Evolutionary conservation across 35 echinoderm and acorn worm genomes (phyloP).

Genomic region (Heliocidaris erythrogramma): DNA sequence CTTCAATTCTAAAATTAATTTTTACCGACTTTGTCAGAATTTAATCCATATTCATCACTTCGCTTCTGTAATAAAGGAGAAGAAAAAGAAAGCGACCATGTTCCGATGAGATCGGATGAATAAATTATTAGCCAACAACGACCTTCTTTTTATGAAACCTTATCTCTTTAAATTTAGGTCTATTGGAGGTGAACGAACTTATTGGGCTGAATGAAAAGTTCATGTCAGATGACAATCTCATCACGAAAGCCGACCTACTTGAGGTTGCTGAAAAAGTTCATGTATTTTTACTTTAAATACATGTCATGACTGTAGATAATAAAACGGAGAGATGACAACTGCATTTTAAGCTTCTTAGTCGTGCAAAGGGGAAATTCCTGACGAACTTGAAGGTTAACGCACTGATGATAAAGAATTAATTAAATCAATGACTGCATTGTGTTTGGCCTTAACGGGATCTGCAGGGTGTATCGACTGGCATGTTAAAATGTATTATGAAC

Average conservation of each 20-base stretch:
- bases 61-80: not conserved
- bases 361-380: too few species aligned
- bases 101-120: not conserved
- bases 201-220: not conserved
- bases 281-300: too few species aligned
- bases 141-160: not conserved
- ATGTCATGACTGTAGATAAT: not conserved
- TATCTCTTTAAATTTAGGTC: not conserved
- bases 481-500: too few species aligned
- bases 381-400: too few species aligned
- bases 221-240: not conserved
- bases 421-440: too few species aligned
- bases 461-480: too few species aligned
- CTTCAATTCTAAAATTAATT: not conserved
- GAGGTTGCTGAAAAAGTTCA: not conserved
- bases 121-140: not conserved
- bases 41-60: not conserved
- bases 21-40: not conserved
- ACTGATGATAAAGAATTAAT: too few species aligned
- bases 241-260: not conserved
- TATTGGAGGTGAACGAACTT: not conserved
- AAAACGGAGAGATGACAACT: not conserved
- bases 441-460: too few species aligned
- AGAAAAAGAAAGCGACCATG: not conserved
- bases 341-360: too few species aligned